Percentiles rank a stretch among this genome's conserved stretches.
Conservation (phyloP, 2,797 vertebrate species). For the Etheostoma perlongum region DNA sequence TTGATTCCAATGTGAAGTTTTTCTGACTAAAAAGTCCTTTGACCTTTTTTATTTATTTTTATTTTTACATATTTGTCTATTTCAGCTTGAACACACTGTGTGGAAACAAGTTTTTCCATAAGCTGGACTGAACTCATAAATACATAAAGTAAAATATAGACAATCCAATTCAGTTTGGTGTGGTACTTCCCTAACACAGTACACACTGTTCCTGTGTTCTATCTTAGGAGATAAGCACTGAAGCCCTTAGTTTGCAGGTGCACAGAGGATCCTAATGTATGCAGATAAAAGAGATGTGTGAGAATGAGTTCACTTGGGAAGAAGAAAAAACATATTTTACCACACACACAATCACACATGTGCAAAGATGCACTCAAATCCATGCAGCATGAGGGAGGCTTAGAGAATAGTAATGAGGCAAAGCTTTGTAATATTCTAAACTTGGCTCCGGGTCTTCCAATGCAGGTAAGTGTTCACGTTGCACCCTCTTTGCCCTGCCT, state of each 20-base stretch:
- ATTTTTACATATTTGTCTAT: slow-evolving; percentile 44
- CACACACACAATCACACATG: slow-evolving; percentile 41
- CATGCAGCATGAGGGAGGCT: slow-evolving; percentile 26
- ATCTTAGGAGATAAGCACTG: slow-evolving; percentile 56
- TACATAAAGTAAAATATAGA: slow-evolving; percentile 40
- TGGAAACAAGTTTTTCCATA: slow-evolving; percentile 29
- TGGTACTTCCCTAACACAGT: slow-evolving; percentile 34
- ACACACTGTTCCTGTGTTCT: slow-evolving; percentile 51
- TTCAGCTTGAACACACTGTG: slow-evolving; percentile 37
- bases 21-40: slow-evolving; percentile 35
- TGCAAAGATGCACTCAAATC: slow-evolving; percentile 46
- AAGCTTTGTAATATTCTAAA: slow-evolving; percentile 76
- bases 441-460: slow-evolving; percentile 72
- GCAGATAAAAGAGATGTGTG: slow-evolving; percentile 59
- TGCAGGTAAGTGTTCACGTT: slow-evolving; percentile 67
- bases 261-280: slow-evolving; percentile 53
- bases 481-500: slow-evolving; percentile 44
- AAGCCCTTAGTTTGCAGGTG: slow-evolving; percentile 53
- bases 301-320: slow-evolving; percentile 50
- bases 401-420: slow-evolving; percentile 70
- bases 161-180: slow-evolving; percentile 34
- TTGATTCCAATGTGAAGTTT: slow-evolving; percentile 53
- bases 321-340: slow-evolving; percentile 54
- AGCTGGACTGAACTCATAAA: slow-evolving; percentile 25
- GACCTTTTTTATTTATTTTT: slow-evolving; percentile 35